Base-by-base conservation (phyloP, 2,113 vertebrate genomes). In the Gasterosteus nipponicus region DNA sequence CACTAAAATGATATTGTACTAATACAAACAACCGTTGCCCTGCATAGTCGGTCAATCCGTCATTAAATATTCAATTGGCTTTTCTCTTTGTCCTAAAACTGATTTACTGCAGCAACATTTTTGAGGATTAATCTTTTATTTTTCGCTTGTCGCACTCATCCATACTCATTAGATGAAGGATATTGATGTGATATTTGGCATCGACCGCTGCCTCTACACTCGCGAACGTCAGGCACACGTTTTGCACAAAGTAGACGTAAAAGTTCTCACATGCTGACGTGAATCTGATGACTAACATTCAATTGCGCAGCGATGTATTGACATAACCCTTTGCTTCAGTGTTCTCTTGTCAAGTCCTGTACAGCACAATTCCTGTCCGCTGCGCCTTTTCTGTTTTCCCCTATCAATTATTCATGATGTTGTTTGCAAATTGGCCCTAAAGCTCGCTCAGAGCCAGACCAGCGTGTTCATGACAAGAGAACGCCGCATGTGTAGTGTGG, bases 381-480 rank as follows among this genome's bases (percentile, higher is more conserved):
- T 76, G 73, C 81, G 86, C 82, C 83, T 93, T 90, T 88, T 68
- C 72, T 80, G 78, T 87, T 87, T 82, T 73, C 63, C 57, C 10
- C 19, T 75, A 92, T 90, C 85, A 87, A 90, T 91, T 90, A 87
- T 87, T 84, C 11, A 89, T 77, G 81, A 88, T 56, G 71, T 42
- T 56, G 35, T 63, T 69, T 65, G 73, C 67, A 86, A 69, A 81
- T 88, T 84, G 77, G 78, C 79, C 57, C 67, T 10, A 44, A 63
- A 82, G 70, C 77, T 79, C 61, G 47, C 56, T 69, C 59, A 33
- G 7, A 77, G 73, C 54, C 65, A 80, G 81, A 76, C 22, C 58
- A 51, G 64, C 33, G 29, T 33, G 47, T 22, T 26, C 60, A 53
- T 63, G 53, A 57, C 47, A 54, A 66, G 39, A 33, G 33, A 69